Percentiles rank a stretch among this genome's conserved stretches.
Conservation (phyloP, 2,113 vertebrate species). For the Paradoxurus hermaphroditus region DNA sequence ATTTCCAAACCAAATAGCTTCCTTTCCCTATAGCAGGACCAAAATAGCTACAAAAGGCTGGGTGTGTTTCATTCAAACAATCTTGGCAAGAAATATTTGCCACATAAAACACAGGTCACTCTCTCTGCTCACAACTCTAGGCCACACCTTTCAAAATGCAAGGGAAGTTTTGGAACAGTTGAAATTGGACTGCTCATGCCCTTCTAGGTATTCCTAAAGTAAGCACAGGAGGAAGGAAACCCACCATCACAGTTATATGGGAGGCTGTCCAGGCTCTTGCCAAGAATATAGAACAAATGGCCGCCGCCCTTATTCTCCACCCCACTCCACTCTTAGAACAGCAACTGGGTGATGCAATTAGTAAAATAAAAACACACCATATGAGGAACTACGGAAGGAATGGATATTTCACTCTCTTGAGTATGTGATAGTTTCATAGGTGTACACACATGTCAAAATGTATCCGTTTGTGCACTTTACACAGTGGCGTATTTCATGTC, state of each 20-base stretch:
- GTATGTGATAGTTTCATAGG: not conserved
- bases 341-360: not conserved
- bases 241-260: not conserved
- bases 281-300: not conserved
- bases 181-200: conserved; percentile 66
- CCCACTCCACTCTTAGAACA: not conserved
- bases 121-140: conserved; percentile 29
- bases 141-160: conserved; percentile 33
- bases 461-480: not conserved
- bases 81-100: conserved; percentile 54
- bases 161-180: conserved; percentile 61
- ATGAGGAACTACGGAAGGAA: not conserved
- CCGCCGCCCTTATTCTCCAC: not conserved
- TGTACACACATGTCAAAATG: not conserved
- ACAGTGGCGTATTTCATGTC: not conserved
- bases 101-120: conserved; percentile 10
- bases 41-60: conserved; percentile 8
- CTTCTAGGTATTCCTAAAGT: not conserved
- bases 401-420: not conserved
- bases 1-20: conserved; percentile 75
- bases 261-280: not conserved
- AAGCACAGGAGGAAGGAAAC: conserved; percentile 20
- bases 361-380: not conserved
- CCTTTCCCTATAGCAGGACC: conserved; percentile 46
- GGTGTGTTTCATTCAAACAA: not conserved